phyloP scores from a whole-genome alignment of 2,113 vertebrate genomes.

The Corythornis cristatus region DNA sequence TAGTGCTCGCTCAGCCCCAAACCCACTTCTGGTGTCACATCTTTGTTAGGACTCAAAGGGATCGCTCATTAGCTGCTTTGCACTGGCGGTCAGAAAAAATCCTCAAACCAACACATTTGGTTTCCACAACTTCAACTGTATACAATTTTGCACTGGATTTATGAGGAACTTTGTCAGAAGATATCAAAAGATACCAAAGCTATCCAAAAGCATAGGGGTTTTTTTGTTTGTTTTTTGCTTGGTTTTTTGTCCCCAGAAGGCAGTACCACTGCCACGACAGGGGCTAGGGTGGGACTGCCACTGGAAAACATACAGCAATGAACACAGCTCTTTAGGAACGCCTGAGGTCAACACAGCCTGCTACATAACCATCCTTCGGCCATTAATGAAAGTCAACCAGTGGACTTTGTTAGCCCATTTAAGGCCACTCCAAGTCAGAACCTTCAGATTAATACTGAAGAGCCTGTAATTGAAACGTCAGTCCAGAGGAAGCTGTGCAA shows the following conservation, averaged over 20 bases:
- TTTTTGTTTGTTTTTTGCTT: too few relatives aligned
- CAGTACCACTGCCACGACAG: neutral
- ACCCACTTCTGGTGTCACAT: neutral
- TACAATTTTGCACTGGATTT: neutral
- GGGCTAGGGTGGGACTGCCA: neutral
- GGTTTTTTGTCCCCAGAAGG: neutral
- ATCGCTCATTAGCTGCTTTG: neutral
- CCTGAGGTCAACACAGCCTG: fast-evolving
- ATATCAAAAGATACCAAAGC: neutral
- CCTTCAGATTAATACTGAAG: neutral
- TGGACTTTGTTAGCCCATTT: neutral
- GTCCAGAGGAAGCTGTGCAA: constrained; percentile 23
- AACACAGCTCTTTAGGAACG: neutral
- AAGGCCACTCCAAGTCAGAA: neutral
- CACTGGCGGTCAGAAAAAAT: neutral
- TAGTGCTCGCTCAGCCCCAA: neutral
- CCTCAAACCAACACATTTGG: neutral
- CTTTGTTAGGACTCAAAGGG: neutral
- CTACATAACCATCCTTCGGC: neutral
- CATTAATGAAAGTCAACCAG: neutral
- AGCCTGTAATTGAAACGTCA: neutral
- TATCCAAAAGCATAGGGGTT: fast-evolving
- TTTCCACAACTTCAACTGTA: neutral
- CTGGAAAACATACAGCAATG: neutral
- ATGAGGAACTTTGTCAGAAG: neutral